Conservation (phyloP, 2,888 invertebrate genomes). For the Lepeophtheirus nordmannii region DNA sequence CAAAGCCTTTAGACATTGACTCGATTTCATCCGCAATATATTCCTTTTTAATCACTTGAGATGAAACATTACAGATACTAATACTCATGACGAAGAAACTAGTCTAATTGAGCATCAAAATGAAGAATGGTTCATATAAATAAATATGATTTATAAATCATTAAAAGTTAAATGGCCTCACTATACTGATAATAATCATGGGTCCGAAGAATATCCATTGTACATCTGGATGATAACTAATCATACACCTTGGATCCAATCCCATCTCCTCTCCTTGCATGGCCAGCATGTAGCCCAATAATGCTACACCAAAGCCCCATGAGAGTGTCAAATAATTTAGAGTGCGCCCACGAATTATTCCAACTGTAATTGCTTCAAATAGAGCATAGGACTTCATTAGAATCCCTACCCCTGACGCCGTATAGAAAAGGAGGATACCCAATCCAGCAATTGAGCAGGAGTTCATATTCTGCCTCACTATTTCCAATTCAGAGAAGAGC, state of each 20-base stretch:
- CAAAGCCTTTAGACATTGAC: constrained; percentile 23
- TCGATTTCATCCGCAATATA: neutral
- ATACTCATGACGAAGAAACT: no score
- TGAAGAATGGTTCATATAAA: no score
- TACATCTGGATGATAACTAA: neutral
- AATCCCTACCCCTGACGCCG: constrained; percentile 26
- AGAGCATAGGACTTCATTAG: constrained; percentile 26
- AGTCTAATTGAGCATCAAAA: no score
- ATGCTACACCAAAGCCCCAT: constrained; percentile 26
- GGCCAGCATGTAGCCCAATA: constrained; percentile 25
- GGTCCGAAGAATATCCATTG: neutral
- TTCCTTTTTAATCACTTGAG: neutral
- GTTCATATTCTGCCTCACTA: constrained; percentile 25
- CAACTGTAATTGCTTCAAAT: constrained; percentile 28
- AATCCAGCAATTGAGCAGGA: constrained; percentile 27
- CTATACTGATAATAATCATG: no score
- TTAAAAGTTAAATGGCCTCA: no score
- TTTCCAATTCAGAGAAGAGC: constrained; percentile 14
- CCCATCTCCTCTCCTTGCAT: constrained; percentile 26
- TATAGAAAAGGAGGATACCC: constrained; percentile 27
- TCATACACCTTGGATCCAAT: constrained; percentile 26
- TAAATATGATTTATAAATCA: no score
- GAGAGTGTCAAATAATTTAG: constrained; percentile 25
- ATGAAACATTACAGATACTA: neutral
- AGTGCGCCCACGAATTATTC: constrained; percentile 27